Evolutionary conservation across 35 echinoderm and acorn worm species (phyloP), one percentile per base, ranked within the genome.

Genomic region (Lytechinus variegatus): DNA sequence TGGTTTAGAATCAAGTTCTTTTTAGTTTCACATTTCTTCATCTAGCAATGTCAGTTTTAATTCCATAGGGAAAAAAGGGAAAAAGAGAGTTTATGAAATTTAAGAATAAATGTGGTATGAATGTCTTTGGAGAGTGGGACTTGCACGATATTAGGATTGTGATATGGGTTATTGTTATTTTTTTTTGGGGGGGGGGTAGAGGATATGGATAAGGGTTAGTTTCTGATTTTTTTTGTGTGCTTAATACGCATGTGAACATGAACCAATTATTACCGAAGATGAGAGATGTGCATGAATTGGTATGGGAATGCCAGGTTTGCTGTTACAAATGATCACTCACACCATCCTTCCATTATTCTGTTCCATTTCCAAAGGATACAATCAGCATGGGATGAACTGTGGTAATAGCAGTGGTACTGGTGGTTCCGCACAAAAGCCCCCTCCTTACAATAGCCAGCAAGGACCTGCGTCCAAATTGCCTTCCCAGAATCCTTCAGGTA

Each of bases 391-490:
- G 57, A 57, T 93, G 92, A 93, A 93, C 92, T 53, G 54, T 93
- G 92, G 92, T 57, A 93, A 93, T 93, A 57, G 92, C 92, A 57
- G 92, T 93, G 92, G 92, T 93, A 54, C 91, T 56, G 91, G 91
- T 93, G 91, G 10, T 54, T 1, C 28, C 5, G 91, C 91, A 54
- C 91, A 93, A 54, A 93, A 56, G 91, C 91, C 91, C 91, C 91
- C 91, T 93, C 53, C 91, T 93, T 93, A 93, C 91, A 93, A 93
- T 93, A 56, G n/a, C 91, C 91, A 93, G 53, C 91, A 93, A 27
- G 91, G 91, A 93, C 91, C 91, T 54, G 29, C 91, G 53, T 93
- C 91, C 54, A 93, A 93, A 93, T 56, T 93, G 91, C 91, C 91
- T 56, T 93, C 53, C 91, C 91, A 93, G 91, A 93, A 93, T 56